Evolutionary conservation across 2,888 invertebrate genomes (phyloP).

Genomic region (Blastobasis adustella): DNA sequence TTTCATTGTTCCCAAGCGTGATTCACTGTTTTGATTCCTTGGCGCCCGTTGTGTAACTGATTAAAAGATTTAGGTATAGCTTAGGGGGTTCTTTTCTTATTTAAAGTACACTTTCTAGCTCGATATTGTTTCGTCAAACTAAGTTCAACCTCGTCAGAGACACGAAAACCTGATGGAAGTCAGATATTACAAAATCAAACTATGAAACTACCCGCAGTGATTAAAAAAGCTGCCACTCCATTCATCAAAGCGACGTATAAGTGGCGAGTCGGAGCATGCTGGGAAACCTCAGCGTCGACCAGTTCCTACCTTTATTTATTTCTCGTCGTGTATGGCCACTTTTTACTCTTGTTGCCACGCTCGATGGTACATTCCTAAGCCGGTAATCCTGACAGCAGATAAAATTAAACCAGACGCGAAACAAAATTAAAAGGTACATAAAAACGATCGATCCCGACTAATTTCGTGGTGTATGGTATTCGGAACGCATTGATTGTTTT

Average conservation of each 20-base stretch:
- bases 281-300: conserved; percentile 62
- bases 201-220: conserved; percentile 26
- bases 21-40: conserved; percentile 62
- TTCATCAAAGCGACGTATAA: conserved; percentile 51
- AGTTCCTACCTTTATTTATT: conserved; percentile 70
- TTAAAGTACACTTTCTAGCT: no score
- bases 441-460: conserved; percentile 66
- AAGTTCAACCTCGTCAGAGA: no score
- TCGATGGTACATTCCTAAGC: conserved; percentile 71
- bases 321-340: conserved; percentile 59
- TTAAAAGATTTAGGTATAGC: conserved; percentile 42
- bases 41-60: conserved; percentile 53
- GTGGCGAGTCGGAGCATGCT: conserved; percentile 37
- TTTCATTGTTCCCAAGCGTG: conserved; percentile 59
- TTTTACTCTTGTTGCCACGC: conserved; percentile 63
- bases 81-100: conserved; percentile 3
- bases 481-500: conserved; percentile 33
- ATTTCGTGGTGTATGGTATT: conserved; percentile 68
- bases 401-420: conserved; percentile 75
- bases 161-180: no score
- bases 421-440: conserved; percentile 72
- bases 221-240: conserved; percentile 54
- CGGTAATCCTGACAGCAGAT: conserved; percentile 72
- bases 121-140: no score
- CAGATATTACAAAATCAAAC: no score